A percentile compares a stretch with the other conserved stretches of the same genome.
phyloP scores from a whole-genome alignment of 2,888 invertebrate species.

The Pherbina coryleti region DNA sequence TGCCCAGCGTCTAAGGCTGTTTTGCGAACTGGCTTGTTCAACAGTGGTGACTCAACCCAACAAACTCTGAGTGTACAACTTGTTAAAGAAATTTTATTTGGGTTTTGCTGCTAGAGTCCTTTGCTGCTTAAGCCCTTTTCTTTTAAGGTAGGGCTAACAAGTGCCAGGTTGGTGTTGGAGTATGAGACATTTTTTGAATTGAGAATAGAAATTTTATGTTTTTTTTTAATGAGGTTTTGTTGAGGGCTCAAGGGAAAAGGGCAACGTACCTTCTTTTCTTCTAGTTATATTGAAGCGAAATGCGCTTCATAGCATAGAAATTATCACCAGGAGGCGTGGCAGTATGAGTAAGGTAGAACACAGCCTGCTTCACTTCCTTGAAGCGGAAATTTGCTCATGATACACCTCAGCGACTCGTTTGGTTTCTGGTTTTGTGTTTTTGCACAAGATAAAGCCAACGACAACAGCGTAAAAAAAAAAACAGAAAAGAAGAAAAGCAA shows the following conservation, averaged over 20 bases:
- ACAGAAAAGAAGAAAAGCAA: slow-evolving; percentile 45
- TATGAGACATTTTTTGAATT: too few species aligned
- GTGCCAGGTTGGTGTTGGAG: too few species aligned
- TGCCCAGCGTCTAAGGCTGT: not conserved
- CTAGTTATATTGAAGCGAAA: not conserved
- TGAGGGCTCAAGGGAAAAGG: not conserved
- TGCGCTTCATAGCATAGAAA: not conserved
- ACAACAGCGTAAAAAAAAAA: slow-evolving; percentile 23
- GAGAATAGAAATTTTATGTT: too few species aligned
- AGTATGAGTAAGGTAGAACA: not conserved
- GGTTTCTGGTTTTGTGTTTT: not conserved
- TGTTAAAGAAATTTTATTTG: not conserved
- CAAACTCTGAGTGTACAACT: not conserved
- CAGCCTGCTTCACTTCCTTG: slow-evolving; percentile 23
- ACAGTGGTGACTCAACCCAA: not conserved
- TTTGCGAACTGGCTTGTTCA: not conserved
- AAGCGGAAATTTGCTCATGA: slow-evolving; percentile 40
- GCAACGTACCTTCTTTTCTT: not conserved
- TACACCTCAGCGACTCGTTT: slow-evolving; percentile 23
- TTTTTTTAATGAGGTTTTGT: not conserved
- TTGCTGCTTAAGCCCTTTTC: too few species aligned
- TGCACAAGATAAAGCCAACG: not conserved
- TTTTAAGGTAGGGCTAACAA: too few species aligned
- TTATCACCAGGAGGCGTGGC: not conserved
- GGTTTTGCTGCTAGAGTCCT: too few species aligned